phyloP scores from a whole-genome alignment of 2,113 vertebrate species.

The Ptyas mucosa region DNA sequence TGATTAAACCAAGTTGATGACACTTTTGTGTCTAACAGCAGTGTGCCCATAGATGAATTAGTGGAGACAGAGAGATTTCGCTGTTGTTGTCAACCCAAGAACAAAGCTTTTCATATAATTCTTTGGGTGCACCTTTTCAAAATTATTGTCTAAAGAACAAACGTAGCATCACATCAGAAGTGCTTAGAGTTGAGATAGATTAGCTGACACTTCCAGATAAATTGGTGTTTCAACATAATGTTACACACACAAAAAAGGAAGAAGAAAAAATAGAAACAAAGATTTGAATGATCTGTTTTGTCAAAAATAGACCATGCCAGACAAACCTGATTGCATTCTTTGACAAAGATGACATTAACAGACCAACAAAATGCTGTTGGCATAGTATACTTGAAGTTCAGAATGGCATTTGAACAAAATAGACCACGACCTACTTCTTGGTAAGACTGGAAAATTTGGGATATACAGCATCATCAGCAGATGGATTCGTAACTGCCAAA shows the following conservation, averaged over 20 bases:
- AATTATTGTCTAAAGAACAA: background rate
- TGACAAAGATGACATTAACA: background rate
- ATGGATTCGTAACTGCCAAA: background rate
- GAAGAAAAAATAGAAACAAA: background rate
- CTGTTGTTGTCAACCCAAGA: background rate
- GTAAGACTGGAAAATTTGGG: background rate
- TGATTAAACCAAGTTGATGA: background rate
- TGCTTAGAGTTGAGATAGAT: background rate
- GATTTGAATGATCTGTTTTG: background rate
- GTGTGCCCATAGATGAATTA: background rate
- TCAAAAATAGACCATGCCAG: background rate
- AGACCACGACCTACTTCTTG: background rate
- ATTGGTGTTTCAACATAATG: background rate
- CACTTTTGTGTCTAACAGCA: background rate
- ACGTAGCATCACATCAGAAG: background rate
- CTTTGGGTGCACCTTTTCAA: background rate
- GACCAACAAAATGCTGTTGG: background rate
- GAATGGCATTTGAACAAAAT: background rate
- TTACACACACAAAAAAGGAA: background rate
- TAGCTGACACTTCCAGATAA: background rate
- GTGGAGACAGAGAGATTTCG: background rate
- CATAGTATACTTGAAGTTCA: background rate
- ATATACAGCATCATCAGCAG: background rate
- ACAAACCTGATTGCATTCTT: background rate
- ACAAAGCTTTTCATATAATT: background rate